Base-by-base conservation (phyloP, 2,888 invertebrate species). In the Himalopsyche japonica region DNA sequence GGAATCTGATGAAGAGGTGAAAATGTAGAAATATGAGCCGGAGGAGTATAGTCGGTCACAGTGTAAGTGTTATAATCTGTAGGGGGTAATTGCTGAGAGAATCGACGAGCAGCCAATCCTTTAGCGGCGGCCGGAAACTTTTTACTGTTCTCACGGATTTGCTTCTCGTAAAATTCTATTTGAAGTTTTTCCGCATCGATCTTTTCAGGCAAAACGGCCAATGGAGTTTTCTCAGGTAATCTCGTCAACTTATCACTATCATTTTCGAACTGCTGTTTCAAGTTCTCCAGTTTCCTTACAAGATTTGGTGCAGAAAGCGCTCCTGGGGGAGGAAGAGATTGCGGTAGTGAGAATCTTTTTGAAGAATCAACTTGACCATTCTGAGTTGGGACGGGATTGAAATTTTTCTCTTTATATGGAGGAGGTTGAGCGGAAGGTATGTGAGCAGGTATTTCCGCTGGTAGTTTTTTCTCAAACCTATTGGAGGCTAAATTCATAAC, bases 161-260 rank as follows among this genome's bases (percentile, higher is more conserved):
- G 92, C 87, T 90, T 90, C 88, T 92, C 92, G 87, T 92, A 92
- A 88, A 92, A 92, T 87, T 92, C 91, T 79, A 92, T 92, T 88
- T 92, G 92, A 43, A 92, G 88, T 82, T 89, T 89, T 84, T 91
- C 91, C 2, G 92, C 91, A 85, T 92, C 92, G 30, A 91, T 88
- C 85, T 89, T 90, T 0, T 89, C 89, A 10, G 88, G 85, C 47
- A 87, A 88, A 34, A 87, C 84, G 64, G 87, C 78, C 30, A 24
- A 57, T 1, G 8, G n/a, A 80, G 30, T 12, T 80, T n/a, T 57
- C 7, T 80, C 80, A 18, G 34, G 37, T 34, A 70, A 12, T 3
- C 27, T 27, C 3, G 49, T 49, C 0, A 48, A 64, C 34, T 81
- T 47, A 47, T 85, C 80, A 18, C 82, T 82, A 37, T 81, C 80